Conservation (phyloP, 2,888 invertebrate genomes). For the Ptychoptera contaminata region DNA sequence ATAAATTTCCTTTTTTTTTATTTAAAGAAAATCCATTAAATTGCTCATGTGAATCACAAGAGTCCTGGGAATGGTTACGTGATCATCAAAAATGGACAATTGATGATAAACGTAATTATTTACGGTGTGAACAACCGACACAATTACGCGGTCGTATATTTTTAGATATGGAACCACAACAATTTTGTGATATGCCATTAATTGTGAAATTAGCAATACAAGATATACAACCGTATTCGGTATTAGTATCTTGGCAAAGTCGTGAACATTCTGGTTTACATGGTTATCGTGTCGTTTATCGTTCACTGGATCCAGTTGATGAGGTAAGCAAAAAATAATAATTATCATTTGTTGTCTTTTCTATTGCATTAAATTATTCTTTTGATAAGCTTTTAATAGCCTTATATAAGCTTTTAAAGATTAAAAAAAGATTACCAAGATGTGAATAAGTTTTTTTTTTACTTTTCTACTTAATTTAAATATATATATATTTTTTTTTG, state of each 20-base stretch:
- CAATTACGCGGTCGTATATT: slow-evolving; percentile 61
- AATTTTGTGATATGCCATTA: slow-evolving; percentile 71
- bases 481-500: too few species aligned
- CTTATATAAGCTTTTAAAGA: too few species aligned
- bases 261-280: slow-evolving; percentile 70
- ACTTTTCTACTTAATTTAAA: too few species aligned
- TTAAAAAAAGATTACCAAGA: too few species aligned
- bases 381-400: too few species aligned
- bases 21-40: slow-evolving; percentile 69
- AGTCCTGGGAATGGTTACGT: slow-evolving; percentile 83
- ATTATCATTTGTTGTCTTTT: background rate
- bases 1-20: background rate
- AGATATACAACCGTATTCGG: slow-evolving; percentile 75
- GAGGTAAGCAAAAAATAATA: slow-evolving; percentile 30
- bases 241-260: slow-evolving; percentile 79
- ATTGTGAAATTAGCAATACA: slow-evolving; percentile 72
- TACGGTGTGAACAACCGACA: slow-evolving; percentile 71
- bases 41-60: slow-evolving; percentile 80
- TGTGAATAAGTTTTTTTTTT: too few species aligned
- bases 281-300: slow-evolving; percentile 75
- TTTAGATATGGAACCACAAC: slow-evolving; percentile 56
- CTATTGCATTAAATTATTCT: background rate
- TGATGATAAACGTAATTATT: slow-evolving; percentile 31
- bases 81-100: slow-evolving; percentile 57
- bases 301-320: slow-evolving; percentile 45